These are phyloP conservation scores for Hydrolagus colliei DNA, from an alignment of 2,797 vertebrate genomes.

Conservation along the genomic window DNA sequence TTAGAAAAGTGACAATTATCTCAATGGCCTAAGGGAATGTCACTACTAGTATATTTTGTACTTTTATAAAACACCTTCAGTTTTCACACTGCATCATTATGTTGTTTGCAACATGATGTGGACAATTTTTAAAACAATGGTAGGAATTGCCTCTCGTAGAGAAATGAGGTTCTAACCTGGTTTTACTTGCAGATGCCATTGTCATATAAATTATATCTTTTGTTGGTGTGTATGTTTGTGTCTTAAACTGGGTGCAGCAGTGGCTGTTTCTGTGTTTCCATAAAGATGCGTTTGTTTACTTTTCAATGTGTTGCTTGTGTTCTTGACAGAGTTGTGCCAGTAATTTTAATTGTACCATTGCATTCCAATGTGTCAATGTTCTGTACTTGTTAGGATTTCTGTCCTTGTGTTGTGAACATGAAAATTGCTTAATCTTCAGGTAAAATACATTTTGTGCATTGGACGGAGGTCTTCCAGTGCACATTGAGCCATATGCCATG, in stretches of 20 bases:
- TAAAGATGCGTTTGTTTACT: background rate
- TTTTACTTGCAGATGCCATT: background rate
- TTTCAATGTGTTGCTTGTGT: background rate
- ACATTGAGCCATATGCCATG: slow-evolving; percentile 17
- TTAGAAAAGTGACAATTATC: background rate
- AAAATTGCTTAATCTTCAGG: slow-evolving; percentile 14
- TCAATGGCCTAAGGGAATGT: background rate
- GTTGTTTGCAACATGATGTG: background rate
- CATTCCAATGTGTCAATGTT: background rate
- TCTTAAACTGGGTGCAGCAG: background rate
- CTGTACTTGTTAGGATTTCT: background rate
- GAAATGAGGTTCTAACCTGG: background rate
- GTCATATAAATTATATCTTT: background rate
- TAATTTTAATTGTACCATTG: background rate
- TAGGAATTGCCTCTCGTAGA: background rate
- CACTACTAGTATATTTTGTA: background rate
- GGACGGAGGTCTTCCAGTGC: background rate
- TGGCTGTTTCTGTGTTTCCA: background rate
- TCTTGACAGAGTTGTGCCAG: background rate
- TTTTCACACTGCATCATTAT: background rate
- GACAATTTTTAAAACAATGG: background rate
- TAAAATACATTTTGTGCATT: slow-evolving; percentile 12
- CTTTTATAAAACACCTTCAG: background rate
- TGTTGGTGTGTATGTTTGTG: background rate
- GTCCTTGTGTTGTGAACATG: background rate